Conservation (phyloP, 2,797 vertebrate species). For the Ciconia nigra region DNA sequence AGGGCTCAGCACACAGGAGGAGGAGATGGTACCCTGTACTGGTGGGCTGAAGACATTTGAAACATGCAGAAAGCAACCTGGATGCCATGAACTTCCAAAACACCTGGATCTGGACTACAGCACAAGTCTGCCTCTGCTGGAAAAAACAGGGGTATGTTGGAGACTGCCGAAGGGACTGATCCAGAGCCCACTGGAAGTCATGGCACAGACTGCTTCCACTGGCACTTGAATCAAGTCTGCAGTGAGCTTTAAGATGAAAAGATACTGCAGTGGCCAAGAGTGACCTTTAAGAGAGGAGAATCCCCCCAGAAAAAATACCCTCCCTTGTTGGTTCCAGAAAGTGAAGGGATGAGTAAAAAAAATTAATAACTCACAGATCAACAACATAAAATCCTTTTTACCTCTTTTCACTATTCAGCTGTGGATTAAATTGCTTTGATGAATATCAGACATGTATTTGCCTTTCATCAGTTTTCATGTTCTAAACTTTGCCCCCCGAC, state of each 20-base stretch:
- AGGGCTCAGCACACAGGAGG: background rate
- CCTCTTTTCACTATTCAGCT: background rate
- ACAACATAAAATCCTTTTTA: background rate
- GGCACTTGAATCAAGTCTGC: background rate
- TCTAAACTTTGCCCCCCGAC: background rate
- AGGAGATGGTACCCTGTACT: background rate
- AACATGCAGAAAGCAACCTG: background rate
- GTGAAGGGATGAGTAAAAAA: background rate
- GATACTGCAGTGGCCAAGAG: background rate
- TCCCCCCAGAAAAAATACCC: background rate
- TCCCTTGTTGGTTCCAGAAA: background rate
- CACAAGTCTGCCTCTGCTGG: background rate
- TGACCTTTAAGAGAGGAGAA: background rate
- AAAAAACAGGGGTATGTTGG: background rate
- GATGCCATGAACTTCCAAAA: background rate
- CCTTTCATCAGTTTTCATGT: slow-evolving; percentile 32
- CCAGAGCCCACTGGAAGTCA: background rate
- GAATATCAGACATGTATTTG: slow-evolving; percentile 7
- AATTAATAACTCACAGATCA: background rate
- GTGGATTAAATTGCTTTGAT: slow-evolving; percentile 33
- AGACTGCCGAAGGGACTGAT: background rate
- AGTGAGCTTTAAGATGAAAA: background rate
- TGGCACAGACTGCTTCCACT: background rate
- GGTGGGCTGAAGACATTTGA: background rate
- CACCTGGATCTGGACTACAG: background rate